Conservation (phyloP, 35 echinoderm and acorn worm genomes). For the Chiridota heheva region DNA sequence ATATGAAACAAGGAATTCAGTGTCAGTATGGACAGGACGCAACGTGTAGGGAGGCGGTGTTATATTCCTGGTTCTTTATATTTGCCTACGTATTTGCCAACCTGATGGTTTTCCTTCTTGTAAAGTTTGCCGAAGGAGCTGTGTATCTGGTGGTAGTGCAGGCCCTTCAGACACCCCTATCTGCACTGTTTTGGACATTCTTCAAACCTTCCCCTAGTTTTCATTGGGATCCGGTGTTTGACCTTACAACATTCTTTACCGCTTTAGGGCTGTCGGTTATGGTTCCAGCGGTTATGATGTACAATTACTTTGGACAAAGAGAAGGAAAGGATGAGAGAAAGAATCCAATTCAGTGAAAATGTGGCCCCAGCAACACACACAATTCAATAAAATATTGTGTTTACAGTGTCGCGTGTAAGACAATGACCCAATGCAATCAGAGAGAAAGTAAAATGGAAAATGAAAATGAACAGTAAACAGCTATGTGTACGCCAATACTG, state of each 20-base stretch:
- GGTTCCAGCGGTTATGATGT: slow-evolving; percentile 87
- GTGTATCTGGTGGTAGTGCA: slow-evolving; percentile 91
- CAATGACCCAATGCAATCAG: too few relatives aligned
- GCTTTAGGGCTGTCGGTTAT: slow-evolving; percentile 76
- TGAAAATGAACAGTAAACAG: too few relatives aligned
- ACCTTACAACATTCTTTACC: slow-evolving; percentile 71
- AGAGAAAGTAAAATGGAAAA: too few relatives aligned
- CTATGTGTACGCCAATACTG: too few relatives aligned
- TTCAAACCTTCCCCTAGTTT: slow-evolving; percentile 46
- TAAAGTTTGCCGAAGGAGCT: slow-evolving; percentile 90
- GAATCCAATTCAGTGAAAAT: too few relatives aligned
- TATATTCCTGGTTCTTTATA: slow-evolving; percentile 64
- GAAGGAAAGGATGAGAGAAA: too few relatives aligned
- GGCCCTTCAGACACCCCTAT: slow-evolving; percentile 74
- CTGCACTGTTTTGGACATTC: slow-evolving; percentile 84
- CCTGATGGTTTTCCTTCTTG: slow-evolving; percentile 85
- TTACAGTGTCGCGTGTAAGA: too few relatives aligned
- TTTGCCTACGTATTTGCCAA: slow-evolving; percentile 72
- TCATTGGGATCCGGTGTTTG: slow-evolving; percentile 50
- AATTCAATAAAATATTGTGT: too few relatives aligned
- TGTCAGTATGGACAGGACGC: slow-evolving; percentile 77
- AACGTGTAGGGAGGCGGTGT: slow-evolving; percentile 54
- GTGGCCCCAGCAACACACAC: too few relatives aligned
- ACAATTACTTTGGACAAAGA: slow-evolving; percentile 80
- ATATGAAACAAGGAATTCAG: slow-evolving; percentile 59